Conservation (phyloP, 2,888 invertebrate species). For the Drosophila limbata region DNA sequence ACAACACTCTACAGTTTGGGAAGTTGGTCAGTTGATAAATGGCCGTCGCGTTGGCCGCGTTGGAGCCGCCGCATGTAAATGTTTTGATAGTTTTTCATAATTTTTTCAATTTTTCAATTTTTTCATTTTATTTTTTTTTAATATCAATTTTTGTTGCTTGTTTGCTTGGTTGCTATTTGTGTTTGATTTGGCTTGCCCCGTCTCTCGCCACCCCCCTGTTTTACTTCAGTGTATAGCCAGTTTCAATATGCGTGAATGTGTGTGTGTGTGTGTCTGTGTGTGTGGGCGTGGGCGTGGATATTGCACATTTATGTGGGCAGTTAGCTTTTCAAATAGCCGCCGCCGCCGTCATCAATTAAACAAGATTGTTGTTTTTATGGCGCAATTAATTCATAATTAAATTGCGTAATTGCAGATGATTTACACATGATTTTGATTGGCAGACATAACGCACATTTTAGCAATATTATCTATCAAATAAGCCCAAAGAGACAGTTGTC, state of each 20-base stretch:
- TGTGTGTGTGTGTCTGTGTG: slow-evolving; percentile 9
- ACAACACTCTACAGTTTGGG: slow-evolving; percentile 47
- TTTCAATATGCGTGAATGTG: slow-evolving; percentile 19
- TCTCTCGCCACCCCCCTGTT: slow-evolving; percentile 14
- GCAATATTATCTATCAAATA: slow-evolving; percentile 8
- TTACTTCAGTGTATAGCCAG: neutral
- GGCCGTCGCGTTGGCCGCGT: slow-evolving; percentile 66
- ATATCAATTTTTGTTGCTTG: slow-evolving; percentile 43
- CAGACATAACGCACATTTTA: slow-evolving; percentile 6
- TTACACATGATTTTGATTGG: slow-evolving; percentile 55
- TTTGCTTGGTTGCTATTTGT: slow-evolving; percentile 55
- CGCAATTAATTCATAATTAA: slow-evolving; percentile 78
- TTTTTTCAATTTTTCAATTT: slow-evolving; percentile 51
- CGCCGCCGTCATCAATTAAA: slow-evolving; percentile 70
- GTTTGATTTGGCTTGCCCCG: slow-evolving; percentile 70
- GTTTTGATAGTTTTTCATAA: slow-evolving; percentile 81
- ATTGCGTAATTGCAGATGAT: slow-evolving; percentile 75
- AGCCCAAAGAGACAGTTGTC: neutral
- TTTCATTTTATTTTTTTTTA: slow-evolving; percentile 25
- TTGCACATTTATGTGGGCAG: slow-evolving; percentile 75
- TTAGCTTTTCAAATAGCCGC: slow-evolving; percentile 72
- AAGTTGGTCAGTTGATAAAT: slow-evolving; percentile 80
- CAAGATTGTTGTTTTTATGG: slow-evolving; percentile 73
- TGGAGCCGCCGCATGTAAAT: slow-evolving; percentile 72
- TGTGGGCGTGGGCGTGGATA: slow-evolving; percentile 46